Percentiles rank a stretch among this genome's conserved stretches.
These are phyloP conservation scores for Drosophila bifasciata DNA, from an alignment of 1,140 invertebrate genomes.

Conservation along the genomic window DNA sequence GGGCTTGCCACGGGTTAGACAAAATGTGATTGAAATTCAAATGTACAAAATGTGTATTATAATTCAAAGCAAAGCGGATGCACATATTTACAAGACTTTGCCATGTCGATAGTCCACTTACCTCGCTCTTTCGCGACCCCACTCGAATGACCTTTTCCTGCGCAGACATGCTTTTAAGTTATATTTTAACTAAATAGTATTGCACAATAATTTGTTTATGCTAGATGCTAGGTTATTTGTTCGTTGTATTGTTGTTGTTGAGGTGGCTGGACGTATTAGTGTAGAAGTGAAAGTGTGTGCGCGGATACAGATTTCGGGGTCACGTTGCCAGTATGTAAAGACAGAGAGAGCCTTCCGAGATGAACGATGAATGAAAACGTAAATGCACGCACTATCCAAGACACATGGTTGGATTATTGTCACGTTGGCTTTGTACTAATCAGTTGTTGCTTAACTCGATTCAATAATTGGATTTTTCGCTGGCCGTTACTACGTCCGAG, in stretches of 20 bases:
- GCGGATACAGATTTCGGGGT: conserved; percentile 56
- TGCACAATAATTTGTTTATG: conserved; percentile 61
- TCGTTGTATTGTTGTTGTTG: conserved; percentile 19
- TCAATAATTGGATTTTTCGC: conserved; percentile 42
- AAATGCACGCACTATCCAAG: conserved; percentile 57
- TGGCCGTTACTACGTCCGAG: conserved; percentile 79
- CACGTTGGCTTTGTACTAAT: conserved; percentile 66
- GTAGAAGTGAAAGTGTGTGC: conserved; percentile 67
- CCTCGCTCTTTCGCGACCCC: conserved; percentile 89
- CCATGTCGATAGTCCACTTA: conserved; percentile 56
- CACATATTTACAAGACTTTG: conserved; percentile 42
- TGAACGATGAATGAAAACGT: conserved; percentile 69
- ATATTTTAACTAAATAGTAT: conserved; percentile 44
- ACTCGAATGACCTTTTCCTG: conserved; percentile 85
- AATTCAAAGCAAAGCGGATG: conserved; percentile 53
- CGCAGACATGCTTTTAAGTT: conserved; percentile 49
- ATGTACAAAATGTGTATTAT: conserved; percentile 40
- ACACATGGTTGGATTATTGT: conserved; percentile 65
- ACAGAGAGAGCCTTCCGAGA: conserved; percentile 13
- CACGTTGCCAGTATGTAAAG: conserved; percentile 28
- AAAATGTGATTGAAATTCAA: conserved; percentile 73
- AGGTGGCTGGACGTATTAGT: conserved; percentile 1
- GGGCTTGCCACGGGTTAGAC: conserved; percentile 2
- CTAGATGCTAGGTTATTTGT: conserved; percentile 29
- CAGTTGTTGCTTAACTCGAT: conserved; percentile 2